Evolutionary conservation across 2,888 invertebrate genomes (phyloP), one percentile per base, ranked within the genome.

Genomic region (Gerris lacustris): DNA sequence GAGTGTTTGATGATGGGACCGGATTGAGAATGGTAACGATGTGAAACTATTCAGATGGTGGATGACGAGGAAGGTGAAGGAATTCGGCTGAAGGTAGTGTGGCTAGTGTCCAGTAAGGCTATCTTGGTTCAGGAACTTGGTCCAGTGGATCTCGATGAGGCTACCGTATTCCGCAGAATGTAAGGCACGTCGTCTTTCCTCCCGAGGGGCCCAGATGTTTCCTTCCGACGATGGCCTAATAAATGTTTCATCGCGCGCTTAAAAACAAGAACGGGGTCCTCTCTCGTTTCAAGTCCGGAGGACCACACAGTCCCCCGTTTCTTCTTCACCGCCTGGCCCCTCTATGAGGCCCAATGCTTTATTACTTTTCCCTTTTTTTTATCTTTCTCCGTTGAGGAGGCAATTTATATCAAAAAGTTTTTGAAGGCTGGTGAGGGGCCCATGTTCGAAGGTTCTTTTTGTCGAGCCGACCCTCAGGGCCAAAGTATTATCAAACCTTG

Each of bases 241-340:
- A 55, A 55, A 55, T 55, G 55, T 55, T 55, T 55, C 55, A 55
- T 55, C 55, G 55, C 55, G 15, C 55, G 55, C 55, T 55, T 15
- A 55, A 9, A 31, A 31, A 31, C 31, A 31, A 31, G 31, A 31
- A 31, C 31, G 31, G 31, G 31, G 31, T 31, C 31, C 31, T 31
- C 31, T 31, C 31, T 31, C 31, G 31, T 31, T 31, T 31, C 31
- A 31, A 31, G 31, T 31, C 31, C 31, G 31, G 31, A 31, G 31
- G 31, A 31, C 31, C 31, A 31, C 31, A 31, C 31, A 31, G 31
- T 31, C 31, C 31, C 31, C 31, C 31, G 31, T 31, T 31, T 31
- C 31, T 31, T 31, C 31, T 31, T 31, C 31, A 31, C 31, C 31
- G 31, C 31, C 31, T 15, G 15, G 55, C 55, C 55, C 55, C 55